These are phyloP conservation scores for Piaya cayana DNA, from an alignment of 2,113 vertebrate genomes.

Conservation along the genomic window DNA sequence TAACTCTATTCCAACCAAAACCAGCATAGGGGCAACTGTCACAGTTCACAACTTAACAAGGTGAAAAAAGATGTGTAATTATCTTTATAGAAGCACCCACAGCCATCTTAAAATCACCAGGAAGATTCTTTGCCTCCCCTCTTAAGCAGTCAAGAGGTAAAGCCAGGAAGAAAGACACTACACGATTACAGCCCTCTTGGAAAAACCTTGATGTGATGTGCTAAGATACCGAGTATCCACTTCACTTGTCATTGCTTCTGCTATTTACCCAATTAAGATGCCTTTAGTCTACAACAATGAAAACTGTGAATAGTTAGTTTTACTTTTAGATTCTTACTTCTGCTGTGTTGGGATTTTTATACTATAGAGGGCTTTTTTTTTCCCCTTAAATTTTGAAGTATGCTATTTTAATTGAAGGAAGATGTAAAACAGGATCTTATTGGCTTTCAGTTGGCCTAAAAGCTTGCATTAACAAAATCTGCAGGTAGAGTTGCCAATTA, in stretches of 20 bases:
- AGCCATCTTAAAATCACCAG: background rate
- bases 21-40: background rate
- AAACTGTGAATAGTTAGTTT: background rate
- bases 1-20: too few relatives aligned
- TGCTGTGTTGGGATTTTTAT: background rate
- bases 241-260: background rate
- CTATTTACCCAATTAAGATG: background rate
- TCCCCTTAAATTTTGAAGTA: background rate
- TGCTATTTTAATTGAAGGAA: background rate
- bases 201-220: background rate
- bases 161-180: background rate
- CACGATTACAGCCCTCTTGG: background rate
- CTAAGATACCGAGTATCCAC: background rate
- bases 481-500: background rate
- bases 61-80: background rate
- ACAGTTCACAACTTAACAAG: background rate
- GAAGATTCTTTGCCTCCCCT: background rate
- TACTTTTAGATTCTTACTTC: background rate
- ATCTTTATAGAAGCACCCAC: background rate
- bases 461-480: background rate
- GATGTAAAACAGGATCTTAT: accelerated
- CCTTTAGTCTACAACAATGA: background rate
- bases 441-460: background rate
- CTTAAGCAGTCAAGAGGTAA: background rate
- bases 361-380: background rate